Conservation (phyloP, 2,888 invertebrate species). For the Drosophila mayaguana region DNA sequence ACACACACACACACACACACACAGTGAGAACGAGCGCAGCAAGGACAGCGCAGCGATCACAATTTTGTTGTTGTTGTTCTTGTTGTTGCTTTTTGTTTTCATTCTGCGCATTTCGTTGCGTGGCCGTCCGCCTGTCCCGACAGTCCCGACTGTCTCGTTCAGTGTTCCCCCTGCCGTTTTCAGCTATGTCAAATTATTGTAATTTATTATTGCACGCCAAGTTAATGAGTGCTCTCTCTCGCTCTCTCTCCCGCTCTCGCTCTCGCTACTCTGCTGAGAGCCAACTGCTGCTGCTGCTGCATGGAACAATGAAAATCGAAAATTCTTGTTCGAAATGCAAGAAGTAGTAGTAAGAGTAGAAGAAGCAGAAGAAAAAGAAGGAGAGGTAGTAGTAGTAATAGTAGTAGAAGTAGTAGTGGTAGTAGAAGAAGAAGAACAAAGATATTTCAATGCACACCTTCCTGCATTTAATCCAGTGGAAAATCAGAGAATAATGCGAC, state of each 20-base stretch:
- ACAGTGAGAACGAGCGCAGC: constrained; percentile 11
- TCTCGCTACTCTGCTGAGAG: background rate
- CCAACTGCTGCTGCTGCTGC: constrained; percentile 28
- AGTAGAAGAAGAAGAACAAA: constrained; percentile 24
- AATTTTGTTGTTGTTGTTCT: background rate
- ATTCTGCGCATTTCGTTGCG: constrained; percentile 27
- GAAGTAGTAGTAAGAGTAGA: constrained; percentile 13
- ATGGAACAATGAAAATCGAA: constrained; percentile 45
- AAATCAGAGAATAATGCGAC: constrained; percentile 71
- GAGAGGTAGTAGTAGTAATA: constrained; percentile 11
- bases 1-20: background rate
- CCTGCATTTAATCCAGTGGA: constrained; percentile 71
- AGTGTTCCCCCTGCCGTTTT: constrained; percentile 21
- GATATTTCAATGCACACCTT: constrained; percentile 66
- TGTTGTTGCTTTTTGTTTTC: constrained; percentile 5
- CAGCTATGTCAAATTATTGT: constrained; percentile 70
- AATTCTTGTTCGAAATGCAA: constrained; percentile 35
- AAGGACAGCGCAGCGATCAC: constrained; percentile 29
- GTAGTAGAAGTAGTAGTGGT: background rate
- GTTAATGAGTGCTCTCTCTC: constrained; percentile 65
- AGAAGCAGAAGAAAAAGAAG: constrained; percentile 15
- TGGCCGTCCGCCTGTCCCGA: constrained; percentile 4
- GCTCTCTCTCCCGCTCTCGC: constrained; percentile 4
- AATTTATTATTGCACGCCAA: constrained; percentile 78
- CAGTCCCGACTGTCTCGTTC: constrained; percentile 14